These are phyloP conservation scores for Odontomyia ornata DNA, from an alignment of 2,888 invertebrate genomes.

Conservation along the genomic window DNA sequence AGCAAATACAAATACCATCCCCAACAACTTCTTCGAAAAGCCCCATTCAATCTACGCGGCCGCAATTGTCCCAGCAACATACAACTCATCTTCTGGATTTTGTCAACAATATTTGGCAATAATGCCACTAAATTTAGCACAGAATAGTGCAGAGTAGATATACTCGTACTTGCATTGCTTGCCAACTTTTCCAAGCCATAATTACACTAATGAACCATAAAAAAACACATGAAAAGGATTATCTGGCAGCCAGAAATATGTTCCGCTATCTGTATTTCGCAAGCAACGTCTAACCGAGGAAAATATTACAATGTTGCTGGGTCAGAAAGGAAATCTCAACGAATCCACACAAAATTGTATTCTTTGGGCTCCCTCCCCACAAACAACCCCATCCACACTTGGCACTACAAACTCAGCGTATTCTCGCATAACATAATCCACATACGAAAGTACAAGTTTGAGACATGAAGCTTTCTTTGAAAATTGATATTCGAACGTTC, in stretches of 20 bases:
- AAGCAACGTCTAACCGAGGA: neutral
- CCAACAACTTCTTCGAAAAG: too few species aligned
- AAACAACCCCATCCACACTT: too few species aligned
- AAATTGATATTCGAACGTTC: neutral
- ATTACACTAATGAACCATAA: neutral
- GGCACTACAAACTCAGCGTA: too few species aligned
- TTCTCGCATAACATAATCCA: too few species aligned
- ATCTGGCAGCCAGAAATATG: constrained; percentile 3
- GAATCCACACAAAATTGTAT: too few species aligned
- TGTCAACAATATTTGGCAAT: neutral
- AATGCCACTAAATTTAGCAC: neutral
- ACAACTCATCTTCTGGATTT: neutral
- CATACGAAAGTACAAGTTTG: too few species aligned
- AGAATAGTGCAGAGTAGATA: neutral
- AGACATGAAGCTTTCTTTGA: too few species aligned
- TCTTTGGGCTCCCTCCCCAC: too few species aligned
- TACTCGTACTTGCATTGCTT: neutral
- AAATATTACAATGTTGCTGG: neutral
- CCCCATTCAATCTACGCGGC: neutral
- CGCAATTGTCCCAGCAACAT: neutral
- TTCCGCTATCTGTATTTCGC: neutral
- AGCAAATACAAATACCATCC: too few species aligned
- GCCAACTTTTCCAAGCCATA: neutral
- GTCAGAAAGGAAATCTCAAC: too few species aligned
- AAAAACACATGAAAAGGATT: neutral